phyloP scores from a whole-genome alignment of 1,140 invertebrate genomes.

The Calephelis virginiensis region DNA sequence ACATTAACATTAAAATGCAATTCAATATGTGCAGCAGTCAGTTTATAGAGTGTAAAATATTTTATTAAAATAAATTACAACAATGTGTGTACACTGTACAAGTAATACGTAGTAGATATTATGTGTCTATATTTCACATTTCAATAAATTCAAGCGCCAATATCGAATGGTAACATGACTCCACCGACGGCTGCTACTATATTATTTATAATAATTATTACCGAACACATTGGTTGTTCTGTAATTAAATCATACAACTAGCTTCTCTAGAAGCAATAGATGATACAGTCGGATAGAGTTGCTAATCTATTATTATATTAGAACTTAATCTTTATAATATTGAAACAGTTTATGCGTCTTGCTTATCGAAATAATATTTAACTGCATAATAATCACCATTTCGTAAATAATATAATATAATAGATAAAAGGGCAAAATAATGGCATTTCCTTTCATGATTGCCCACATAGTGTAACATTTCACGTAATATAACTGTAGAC shows the following conservation, averaged over 20 bases:
- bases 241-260: constrained; percentile 53
- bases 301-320: too few species aligned
- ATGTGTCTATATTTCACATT: constrained; percentile 3
- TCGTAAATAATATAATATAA: too few species aligned
- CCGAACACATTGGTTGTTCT: background rate
- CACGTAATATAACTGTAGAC: too few species aligned
- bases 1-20: constrained; percentile 7
- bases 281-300: background rate
- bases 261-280: background rate
- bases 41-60: constrained; percentile 40
- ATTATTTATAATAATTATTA: constrained; percentile 37
- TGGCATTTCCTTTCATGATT: too few species aligned
- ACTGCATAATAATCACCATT: too few species aligned
- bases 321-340: too few species aligned
- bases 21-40: constrained; percentile 46
- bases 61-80: constrained; percentile 1
- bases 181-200: constrained; percentile 70
- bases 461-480: too few species aligned
- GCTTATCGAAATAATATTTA: too few species aligned
- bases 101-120: background rate
- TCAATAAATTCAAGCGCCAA: constrained; percentile 21
- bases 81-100: background rate
- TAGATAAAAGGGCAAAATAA: too few species aligned
- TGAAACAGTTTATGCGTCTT: too few species aligned
- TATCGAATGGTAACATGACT: constrained; percentile 67